These are phyloP conservation scores for Botia kubotai DNA, from an alignment of 2,797 vertebrate genomes.

Conservation along the genomic window DNA sequence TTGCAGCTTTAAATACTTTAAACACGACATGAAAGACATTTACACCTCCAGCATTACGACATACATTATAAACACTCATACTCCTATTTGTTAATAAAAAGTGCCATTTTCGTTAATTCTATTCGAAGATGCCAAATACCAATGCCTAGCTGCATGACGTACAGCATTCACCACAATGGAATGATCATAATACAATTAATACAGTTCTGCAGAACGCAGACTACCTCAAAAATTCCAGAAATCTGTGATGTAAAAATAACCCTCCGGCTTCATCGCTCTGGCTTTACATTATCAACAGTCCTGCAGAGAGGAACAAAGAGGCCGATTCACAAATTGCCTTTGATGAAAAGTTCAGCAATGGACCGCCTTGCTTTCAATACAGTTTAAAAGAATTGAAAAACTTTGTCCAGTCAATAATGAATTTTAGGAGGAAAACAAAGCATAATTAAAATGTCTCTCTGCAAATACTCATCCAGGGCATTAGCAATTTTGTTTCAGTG, in stretches of 20 bases:
- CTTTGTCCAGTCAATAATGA: conserved; percentile 12
- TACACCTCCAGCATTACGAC: not conserved
- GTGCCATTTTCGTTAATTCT: not conserved
- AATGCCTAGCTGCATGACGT: not conserved
- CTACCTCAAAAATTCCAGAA: conserved; percentile 37
- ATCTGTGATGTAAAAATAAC: conserved; percentile 39
- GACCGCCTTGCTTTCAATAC: conserved; percentile 5
- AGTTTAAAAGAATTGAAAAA: conserved; percentile 4
- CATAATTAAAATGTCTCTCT: conserved; percentile 17
- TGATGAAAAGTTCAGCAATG: conserved; percentile 3
- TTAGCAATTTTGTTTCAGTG: conserved; percentile 15
- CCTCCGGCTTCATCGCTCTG: conserved; percentile 12
- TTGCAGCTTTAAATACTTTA: no score
- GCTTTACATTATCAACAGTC: conserved; percentile 12
- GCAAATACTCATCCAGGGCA: not conserved
- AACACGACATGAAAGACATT: not conserved
- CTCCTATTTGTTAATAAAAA: not conserved
- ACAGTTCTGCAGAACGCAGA: conserved; percentile 11
- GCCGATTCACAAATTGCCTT: conserved; percentile 28
- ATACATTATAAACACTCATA: not conserved
- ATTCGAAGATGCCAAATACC: conserved; percentile 1
- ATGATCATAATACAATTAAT: conserved; percentile 26
- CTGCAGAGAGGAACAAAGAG: conserved; percentile 29
- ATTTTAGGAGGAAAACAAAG: not conserved
- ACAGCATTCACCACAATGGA: conserved; percentile 11